Base-by-base conservation (phyloP, 2,888 invertebrate genomes). In the Marronus borbonicus region DNA sequence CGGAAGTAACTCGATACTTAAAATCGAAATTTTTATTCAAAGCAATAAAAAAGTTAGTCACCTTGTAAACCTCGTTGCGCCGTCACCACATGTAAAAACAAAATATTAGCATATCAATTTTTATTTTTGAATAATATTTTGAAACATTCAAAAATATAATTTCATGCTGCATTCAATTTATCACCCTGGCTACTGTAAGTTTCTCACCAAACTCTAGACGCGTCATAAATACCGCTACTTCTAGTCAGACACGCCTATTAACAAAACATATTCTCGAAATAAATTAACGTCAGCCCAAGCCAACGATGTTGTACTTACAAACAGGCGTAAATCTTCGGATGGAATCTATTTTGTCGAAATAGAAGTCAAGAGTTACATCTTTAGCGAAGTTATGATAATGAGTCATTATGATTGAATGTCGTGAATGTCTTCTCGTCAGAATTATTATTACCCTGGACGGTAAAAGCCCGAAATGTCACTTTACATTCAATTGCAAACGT, bases 201-300 rank as follows among this genome's bases (percentile, higher is more conserved):
- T n/a, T 55, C 55, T 7, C n/a, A 55, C 7, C 20, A 17, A 17
- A 20, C 55, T 8, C 5, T 17, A 55, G 8, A 55, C 55, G 20
- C 20, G 55, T 55, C 55, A 55, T 55, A 55, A 55, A 55, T 55
- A 39, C 31, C 50, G 12, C 52, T 52, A 1, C 50, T 31, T 24
- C 28, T 52, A 52, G 39, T 28, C 52, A 28, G 69, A 20, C 64
- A 36, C 36, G 20, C 20, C 14, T 52, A 69, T 69, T 69, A 69
- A 69, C 24, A 69, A 69, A 69, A 14, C 69, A 24, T 28, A 50
- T 69, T 50, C 69, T 52, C 52, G 20, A 69, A 52, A 69, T 69
- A 69, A 69, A 69, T 69, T 50, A 69, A 69, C 69, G 69, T 69
- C 69, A 52, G 31, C 44, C 10, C 2, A 44, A 44, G 12, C 44